phyloP scores from a whole-genome alignment of 2,113 vertebrate species.

The Myotis lucifugus region DNA sequence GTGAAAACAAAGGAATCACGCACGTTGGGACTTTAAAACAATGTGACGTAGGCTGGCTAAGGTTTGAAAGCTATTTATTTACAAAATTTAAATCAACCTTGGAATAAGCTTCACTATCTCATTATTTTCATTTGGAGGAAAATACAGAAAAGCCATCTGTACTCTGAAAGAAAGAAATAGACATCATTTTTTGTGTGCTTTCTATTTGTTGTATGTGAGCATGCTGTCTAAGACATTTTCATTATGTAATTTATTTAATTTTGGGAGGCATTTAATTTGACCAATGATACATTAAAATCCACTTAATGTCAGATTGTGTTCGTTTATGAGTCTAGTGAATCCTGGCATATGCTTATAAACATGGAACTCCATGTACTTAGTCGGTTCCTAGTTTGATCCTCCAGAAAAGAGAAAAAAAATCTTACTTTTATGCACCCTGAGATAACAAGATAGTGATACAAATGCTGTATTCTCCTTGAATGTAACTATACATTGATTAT shows the following conservation, averaged over 20 bases:
- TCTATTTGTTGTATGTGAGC: background rate
- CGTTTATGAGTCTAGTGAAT: conserved; percentile 39
- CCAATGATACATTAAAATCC: conserved; percentile 48
- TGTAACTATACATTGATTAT: background rate
- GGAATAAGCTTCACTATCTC: background rate
- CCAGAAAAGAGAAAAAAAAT: conserved; percentile 6
- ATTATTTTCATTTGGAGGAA: conserved; percentile 38
- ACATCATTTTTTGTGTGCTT: background rate
- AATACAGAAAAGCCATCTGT: background rate
- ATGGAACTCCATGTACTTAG: background rate
- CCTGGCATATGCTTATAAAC: background rate
- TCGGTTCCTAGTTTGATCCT: background rate
- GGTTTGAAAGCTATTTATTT: background rate
- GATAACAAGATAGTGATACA: background rate
- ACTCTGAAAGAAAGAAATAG: background rate
- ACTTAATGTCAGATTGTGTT: conserved; percentile 61
- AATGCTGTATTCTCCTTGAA: background rate
- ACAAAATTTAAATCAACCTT: conserved; percentile 41
- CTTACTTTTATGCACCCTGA: background rate
- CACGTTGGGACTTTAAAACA: conserved; percentile 22
- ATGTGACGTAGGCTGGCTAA: background rate
- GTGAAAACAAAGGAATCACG: background rate
- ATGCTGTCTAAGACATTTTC: conserved; percentile 6
- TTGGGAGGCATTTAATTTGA: conserved; percentile 58
- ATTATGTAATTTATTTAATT: conserved; percentile 55